Base-by-base conservation (phyloP, 2,113 vertebrate species). In the Pygoscelis adeliae region DNA sequence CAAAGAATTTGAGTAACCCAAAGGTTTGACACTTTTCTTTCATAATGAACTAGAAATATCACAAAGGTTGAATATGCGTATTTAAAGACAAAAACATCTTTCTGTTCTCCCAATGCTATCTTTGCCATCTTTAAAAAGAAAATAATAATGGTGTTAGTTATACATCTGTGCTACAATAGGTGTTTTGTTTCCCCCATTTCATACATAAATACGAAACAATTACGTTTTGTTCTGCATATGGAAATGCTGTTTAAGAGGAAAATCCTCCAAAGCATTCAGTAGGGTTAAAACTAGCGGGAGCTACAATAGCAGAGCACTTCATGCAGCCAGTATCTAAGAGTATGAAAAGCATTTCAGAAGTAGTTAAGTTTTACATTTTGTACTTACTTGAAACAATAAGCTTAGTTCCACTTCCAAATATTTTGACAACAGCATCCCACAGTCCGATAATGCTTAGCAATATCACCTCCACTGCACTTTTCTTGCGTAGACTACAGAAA, bases 381-480 rank as follows among this genome's bases (percentile, higher is more conserved):
- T 81, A 94, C 81, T 93, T 93, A 95, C 95, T 49, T 83, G 95
- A 95, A 87, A 97, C 77, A 30, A 89, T 87, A 40, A 97, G 74
- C 47, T 96, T 59, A 69, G 88, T 98, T 84, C 96, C 94, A 65
- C 47, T 76, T 79, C 96, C 96, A 89, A 98, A 96, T 34, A 95
- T 25, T 93, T 92, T 96, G 29, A 32, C 0, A 13, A 11, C 34
- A 8, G 1, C 6, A 30, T 89, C 25, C 44, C 95, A 92, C 95
- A 30, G n/a, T 59, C 56, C 47, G 20, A 73, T 11, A 85, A 22
- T 5, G 66, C 81, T 93, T 89, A 94, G 56, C 89, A 94, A 36
- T 89, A 94, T 91, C 73, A 80, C 50, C 81, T 62, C 32, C 27
- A 46, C 13, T 74, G n/a, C 5, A 18, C 9, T 65, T 65, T 11